These are phyloP conservation scores for Hydraecia micacea DNA, from an alignment of 2,888 invertebrate genomes.

Conservation along the genomic window DNA sequence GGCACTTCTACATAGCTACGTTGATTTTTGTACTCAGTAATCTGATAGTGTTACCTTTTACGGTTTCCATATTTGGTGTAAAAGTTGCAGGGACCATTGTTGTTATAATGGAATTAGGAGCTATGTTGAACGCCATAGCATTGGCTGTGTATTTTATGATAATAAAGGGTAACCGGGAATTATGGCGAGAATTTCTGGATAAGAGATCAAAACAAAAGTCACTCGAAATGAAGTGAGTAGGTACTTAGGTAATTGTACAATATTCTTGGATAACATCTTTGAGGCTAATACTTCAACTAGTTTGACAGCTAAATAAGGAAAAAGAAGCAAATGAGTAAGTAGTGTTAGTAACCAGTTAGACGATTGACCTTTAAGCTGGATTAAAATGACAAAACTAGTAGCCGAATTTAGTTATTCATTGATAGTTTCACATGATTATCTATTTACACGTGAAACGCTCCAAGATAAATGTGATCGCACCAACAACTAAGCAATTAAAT, in stretches of 20 bases:
- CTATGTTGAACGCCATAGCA: slow-evolving; percentile 4
- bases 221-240: background rate
- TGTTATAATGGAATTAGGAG: slow-evolving; percentile 5
- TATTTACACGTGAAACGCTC: background rate
- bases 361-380: background rate
- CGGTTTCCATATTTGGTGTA: background rate
- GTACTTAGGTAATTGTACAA: background rate
- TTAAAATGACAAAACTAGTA: background rate
- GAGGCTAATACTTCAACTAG: background rate
- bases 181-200: slow-evolving; percentile 26
- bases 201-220: slow-evolving; percentile 14
- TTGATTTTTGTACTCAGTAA: slow-evolving; percentile 30
- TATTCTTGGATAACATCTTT: background rate
- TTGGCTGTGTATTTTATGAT: slow-evolving; percentile 20
- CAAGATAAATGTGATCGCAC: background rate
- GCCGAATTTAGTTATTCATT: background rate
- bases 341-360: background rate
- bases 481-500: background rate
- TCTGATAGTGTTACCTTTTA: background rate
- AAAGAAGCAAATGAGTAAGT: no score
- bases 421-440: background rate
- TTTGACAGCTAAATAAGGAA: background rate
- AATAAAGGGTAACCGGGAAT: slow-evolving; percentile 19
- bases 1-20: slow-evolving; percentile 24
- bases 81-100: background rate